phyloP scores from a whole-genome alignment of 2,113 vertebrate species.

The Gnathonemus longibarbis region DNA sequence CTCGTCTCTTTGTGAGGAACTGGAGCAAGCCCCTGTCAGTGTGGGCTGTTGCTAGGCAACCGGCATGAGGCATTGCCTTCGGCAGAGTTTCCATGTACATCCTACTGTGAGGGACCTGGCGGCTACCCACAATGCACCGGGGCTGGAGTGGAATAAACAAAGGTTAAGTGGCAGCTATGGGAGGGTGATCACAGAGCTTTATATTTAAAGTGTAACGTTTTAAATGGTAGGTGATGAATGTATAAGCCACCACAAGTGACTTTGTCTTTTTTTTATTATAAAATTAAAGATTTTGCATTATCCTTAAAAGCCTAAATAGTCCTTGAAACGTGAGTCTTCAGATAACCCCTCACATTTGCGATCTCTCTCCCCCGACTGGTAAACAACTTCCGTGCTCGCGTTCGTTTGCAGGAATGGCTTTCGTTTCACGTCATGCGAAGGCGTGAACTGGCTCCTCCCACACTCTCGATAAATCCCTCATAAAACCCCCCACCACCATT shows the following conservation, averaged over 20 bases:
- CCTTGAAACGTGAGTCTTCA: conserved; percentile 16
- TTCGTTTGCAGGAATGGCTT: not conserved
- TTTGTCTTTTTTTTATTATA: conserved; percentile 40
- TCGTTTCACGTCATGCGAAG: not conserved
- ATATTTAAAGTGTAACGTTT: conserved; percentile 13
- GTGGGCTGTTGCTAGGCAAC: conserved; percentile 52
- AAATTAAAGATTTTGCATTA: not conserved
- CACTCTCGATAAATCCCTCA: not conserved
- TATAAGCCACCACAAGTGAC: conserved; percentile 61
- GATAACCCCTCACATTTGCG: conserved; percentile 20
- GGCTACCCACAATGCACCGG: conserved; percentile 45
- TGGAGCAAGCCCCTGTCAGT: conserved; percentile 40
- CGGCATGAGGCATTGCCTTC: conserved; percentile 22
- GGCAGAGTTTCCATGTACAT: conserved; percentile 33
- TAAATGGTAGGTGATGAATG: conserved; percentile 49
- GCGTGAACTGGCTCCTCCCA: not conserved
- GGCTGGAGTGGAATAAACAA: conserved; percentile 21
- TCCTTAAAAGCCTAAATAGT: conserved; percentile 23
- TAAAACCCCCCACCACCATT: not conserved
- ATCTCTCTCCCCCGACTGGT: conserved; percentile 2
- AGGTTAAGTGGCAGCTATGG: conserved; percentile 34
- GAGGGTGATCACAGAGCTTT: conserved; percentile 31
- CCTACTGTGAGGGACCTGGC: conserved; percentile 48
- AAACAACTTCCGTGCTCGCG: not conserved
- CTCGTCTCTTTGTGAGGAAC: conserved; percentile 37